Evolutionary conservation across 2,888 invertebrate genomes (phyloP), one percentile per base, ranked within the genome.

Genomic region (Xylota sylvarum): DNA sequence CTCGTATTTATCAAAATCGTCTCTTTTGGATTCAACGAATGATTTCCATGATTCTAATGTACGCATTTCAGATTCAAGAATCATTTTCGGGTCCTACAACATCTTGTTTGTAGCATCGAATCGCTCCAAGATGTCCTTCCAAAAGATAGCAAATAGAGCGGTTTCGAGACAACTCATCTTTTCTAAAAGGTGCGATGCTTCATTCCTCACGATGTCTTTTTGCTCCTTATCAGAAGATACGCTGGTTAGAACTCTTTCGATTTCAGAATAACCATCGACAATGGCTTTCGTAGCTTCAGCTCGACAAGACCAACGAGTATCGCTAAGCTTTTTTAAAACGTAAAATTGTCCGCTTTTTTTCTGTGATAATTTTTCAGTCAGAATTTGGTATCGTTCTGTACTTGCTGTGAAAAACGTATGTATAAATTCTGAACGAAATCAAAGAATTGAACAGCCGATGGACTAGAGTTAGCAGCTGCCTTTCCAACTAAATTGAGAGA

Each of bases 221-320:
- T 48, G 65, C 50, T 50, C 40, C 43, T 43, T 12, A 43, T 43
- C 27, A 43, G 43, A 60, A 60, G 60, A 60, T 60, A 65, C 37
- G 17, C 58, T 65, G 32, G 14, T 65, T 65, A 65, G 50, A 50
- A 35, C 50, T 65, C 19, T 35, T 48, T 67, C 67, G 19, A 67
- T 52, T 52, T 67, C 50, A 50, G 37, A 52, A 50, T 50, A 67
- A 37, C 50, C 67, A 52, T 67, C 67, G 23, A 67, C 67, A 52
- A 52, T 67, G 50, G 67, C 23, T 60, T 60, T 40, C 40, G 60
- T 60, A 65, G 65, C 65, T 67, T 52, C 67, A 52, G 67, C 69
- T 55, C 30, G 69, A 56, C 69, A 55, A 69, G 70, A 56, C 56
- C 37, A 69, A 60, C 50, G 50, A 40, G n/a, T 64, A 43, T 64